A percentile compares a stretch with the other conserved stretches of the same genome.
Evolutionary conservation across 2,113 vertebrate species (phyloP).

Genomic region (Pygoscelis adeliae): DNA sequence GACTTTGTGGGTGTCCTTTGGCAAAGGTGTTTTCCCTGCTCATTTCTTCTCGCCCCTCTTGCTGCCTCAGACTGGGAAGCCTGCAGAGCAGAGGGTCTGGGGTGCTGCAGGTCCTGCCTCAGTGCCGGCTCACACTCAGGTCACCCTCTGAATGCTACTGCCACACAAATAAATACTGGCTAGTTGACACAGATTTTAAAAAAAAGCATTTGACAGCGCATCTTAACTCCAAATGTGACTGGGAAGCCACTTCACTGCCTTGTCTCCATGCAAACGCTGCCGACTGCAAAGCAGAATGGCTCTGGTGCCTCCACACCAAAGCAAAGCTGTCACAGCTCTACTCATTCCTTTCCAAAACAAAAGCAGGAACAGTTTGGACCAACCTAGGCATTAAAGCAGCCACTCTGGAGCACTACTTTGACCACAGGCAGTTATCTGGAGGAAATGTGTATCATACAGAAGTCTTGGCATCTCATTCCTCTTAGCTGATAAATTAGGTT

Average conservation of each 20-base stretch:
- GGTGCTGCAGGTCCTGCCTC: neutral
- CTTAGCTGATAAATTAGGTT: neutral
- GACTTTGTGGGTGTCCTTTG: neutral
- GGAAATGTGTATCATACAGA: neutral
- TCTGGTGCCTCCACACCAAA: neutral
- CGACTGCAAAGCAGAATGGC: neutral
- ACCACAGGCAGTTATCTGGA: neutral
- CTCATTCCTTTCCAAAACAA: neutral
- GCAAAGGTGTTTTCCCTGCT: neutral
- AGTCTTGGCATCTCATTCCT: neutral
- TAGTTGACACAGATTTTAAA: neutral
- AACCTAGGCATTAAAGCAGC: neutral
- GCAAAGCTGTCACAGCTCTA: neutral
- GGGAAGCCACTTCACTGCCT: neutral
- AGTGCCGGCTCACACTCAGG: neutral
- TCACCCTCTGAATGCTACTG: neutral
- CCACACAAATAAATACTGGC: neutral
- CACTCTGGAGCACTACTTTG: neutral
- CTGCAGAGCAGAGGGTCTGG: neutral
- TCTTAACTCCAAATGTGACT: neutral
- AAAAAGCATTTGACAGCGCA: neutral
- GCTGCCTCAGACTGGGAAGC: neutral
- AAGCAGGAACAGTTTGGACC: neutral
- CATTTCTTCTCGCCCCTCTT: fast-evolving
- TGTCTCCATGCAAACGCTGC: neutral